Percentiles rank a stretch among this genome's conserved stretches.
phyloP scores from a whole-genome alignment of 2,888 invertebrate genomes.

The Odontocolon sp. region DNA sequence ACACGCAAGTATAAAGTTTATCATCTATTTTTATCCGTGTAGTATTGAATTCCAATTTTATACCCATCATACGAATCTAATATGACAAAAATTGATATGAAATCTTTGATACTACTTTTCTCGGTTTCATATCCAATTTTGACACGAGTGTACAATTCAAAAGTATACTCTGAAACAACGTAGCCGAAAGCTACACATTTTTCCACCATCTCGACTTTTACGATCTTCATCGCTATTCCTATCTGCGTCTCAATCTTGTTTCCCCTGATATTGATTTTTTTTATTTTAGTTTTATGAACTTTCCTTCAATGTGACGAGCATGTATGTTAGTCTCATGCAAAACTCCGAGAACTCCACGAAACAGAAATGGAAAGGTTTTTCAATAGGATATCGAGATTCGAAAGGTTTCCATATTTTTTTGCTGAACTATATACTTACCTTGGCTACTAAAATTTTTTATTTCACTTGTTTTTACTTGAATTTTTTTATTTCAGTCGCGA shows the following conservation, averaged over 20 bases:
- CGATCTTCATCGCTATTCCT: conserved; percentile 25
- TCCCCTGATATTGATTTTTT: conserved; percentile 50
- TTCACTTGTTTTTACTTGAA: neutral
- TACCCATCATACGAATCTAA: too few relatives aligned
- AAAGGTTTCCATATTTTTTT: neutral
- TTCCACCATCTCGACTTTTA: conserved; percentile 36
- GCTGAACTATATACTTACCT: neutral
- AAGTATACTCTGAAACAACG: conserved; percentile 6
- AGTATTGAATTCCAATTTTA: too few relatives aligned
- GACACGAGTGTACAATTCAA: neutral
- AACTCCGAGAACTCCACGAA: neutral
- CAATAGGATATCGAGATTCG: neutral
- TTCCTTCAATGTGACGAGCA: neutral
- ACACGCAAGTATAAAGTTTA: too few relatives aligned
- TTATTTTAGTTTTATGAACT: neutral
- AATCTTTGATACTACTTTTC: conserved; percentile 3
- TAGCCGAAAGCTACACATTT: neutral
- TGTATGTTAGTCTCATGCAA: neutral
- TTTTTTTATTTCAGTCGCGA: neutral
- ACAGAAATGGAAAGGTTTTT: neutral
- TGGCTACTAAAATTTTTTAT: too few relatives aligned
- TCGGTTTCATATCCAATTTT: neutral
- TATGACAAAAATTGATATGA: neutral
- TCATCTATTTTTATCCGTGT: too few relatives aligned
- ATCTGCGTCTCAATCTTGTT: conserved; percentile 42